A percentile compares a stretch with the other conserved stretches of the same genome.
phyloP scores from a whole-genome alignment of 2,797 vertebrate species.

The Lemur catta region DNA sequence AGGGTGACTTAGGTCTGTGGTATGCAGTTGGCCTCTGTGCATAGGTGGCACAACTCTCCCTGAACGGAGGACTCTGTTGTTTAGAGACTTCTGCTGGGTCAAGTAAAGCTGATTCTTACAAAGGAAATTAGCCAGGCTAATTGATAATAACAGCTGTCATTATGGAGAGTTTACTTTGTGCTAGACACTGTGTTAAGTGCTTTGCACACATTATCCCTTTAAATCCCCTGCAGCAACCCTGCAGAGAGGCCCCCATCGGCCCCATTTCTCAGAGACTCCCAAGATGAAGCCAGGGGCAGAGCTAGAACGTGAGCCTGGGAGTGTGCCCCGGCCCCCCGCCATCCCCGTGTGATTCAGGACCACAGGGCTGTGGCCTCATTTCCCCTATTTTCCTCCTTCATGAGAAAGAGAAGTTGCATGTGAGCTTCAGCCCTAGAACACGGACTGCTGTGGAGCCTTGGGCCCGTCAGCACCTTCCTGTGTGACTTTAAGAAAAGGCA shows the following conservation, averaged over 20 bases:
- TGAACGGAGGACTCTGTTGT: neutral
- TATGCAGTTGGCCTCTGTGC: neutral
- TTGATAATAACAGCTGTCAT: neutral
- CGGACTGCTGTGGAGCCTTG: accelerated
- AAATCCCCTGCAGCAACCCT: neutral
- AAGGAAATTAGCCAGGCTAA: neutral
- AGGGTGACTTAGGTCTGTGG: neutral
- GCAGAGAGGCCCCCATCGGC: neutral
- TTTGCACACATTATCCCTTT: neutral
- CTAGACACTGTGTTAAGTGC: neutral
- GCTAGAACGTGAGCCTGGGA: neutral
- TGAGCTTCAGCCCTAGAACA: neutral
- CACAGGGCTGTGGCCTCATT: neutral
- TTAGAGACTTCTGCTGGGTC: neutral
- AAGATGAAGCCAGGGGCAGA: neutral
- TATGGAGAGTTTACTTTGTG: neutral
- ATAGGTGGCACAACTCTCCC: accelerated
- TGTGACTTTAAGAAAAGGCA: neutral
- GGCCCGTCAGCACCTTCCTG: neutral
- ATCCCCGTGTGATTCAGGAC: neutral
- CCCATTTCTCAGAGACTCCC: neutral
- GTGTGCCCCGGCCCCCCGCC: accelerated
- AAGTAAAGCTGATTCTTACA: neutral
- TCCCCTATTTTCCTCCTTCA: neutral
- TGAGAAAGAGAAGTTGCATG: neutral